A percentile compares a stretch with the other conserved stretches of the same genome.
These are phyloP conservation scores for Stegostoma tigrinum DNA, from an alignment of 2,113 vertebrate species.

Conservation along the genomic window DNA sequence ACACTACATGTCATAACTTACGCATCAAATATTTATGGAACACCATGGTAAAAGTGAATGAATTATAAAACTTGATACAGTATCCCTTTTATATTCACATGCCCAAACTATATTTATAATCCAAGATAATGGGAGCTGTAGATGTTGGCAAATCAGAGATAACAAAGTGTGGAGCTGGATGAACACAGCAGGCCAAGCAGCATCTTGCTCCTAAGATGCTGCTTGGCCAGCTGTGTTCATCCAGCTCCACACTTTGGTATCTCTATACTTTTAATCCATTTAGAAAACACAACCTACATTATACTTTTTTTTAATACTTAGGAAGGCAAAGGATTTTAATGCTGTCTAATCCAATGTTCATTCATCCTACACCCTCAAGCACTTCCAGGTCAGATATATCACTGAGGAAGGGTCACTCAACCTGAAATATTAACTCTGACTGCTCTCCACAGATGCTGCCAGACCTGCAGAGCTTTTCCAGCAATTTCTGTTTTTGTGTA, in stretches of 20 bases:
- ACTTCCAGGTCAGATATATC: not conserved
- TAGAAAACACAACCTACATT: conserved; percentile 14
- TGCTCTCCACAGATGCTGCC: too few relatives aligned
- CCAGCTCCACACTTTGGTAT: too few relatives aligned
- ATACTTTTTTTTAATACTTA: not conserved
- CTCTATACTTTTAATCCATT: not conserved
- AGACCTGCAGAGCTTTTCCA: too few relatives aligned
- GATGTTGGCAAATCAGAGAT: too few relatives aligned
- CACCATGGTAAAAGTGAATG: not conserved
- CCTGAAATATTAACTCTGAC: too few relatives aligned
- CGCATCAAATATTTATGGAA: conserved; percentile 28
- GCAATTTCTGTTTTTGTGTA: too few relatives aligned
- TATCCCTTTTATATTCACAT: conserved; percentile 7
- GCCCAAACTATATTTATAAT: not conserved
- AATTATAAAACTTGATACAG: conserved; percentile 31
- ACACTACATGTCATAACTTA: conserved; percentile 30
- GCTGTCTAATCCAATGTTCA: not conserved
- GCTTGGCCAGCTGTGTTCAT: too few relatives aligned
- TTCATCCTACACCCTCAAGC: not conserved
- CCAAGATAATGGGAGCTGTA: too few relatives aligned
- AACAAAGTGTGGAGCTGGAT: too few relatives aligned
- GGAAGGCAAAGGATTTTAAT: not conserved
- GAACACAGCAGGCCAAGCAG: too few relatives aligned
- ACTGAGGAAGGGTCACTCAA: not conserved
- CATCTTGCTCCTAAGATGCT: too few relatives aligned